Base-by-base conservation (phyloP, 1,140 invertebrate genomes). In the Trichonephila clavipes region DNA sequence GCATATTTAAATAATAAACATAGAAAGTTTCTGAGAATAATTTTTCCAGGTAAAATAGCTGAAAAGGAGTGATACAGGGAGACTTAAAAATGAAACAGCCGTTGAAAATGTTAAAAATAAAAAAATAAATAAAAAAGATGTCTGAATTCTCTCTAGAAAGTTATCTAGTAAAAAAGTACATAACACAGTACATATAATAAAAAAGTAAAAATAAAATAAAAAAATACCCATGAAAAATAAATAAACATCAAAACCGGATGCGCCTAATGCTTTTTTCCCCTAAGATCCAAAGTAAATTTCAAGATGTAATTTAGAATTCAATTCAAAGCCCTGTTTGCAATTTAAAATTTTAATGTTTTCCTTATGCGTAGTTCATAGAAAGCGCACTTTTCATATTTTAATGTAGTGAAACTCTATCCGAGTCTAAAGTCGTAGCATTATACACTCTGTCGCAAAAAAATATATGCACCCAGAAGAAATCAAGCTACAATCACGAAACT, bases 371-470 rank as follows among this genome's bases (percentile, higher is more conserved):
- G 14, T 34, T 28, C 72, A 77, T 16, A 77, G 12, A 28, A 40
- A 40, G 72, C 18, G 72, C 72, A 77, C 72, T 77, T 77, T 77
- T 4, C 28, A 77, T 34, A 77, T 34, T 77, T 77, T 40, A 77
- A 77, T 34, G 34, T 21, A 40, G 16, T 34, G 28, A 77, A 40
- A 18, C 10, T 21, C 8, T 69, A 21, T 24, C 10, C 24, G 10
- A 14, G 21, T 66, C 64, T 66, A n/a, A 10, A 66, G 24, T 40
- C 34, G 34, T 40, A 40, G 34, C 34, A 40, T 40, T 40, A 40
- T 40, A n/a, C n/a, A n/a, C n/a, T n/a, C n/a, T n/a, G n/a, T n/a
- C n/a, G n/a, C n/a, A n/a, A n/a, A n/a, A n/a, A n/a, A n/a, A n/a
- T n/a, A n/a, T n/a, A n/a, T n/a, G n/a, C n/a, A n/a, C n/a, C n/a